A percentile compares a stretch with the other conserved stretches of the same genome.
Conservation (phyloP, 30 jellyfish, hydroid and myxozoan genomes). For the Hydractinia echinata region DNA sequence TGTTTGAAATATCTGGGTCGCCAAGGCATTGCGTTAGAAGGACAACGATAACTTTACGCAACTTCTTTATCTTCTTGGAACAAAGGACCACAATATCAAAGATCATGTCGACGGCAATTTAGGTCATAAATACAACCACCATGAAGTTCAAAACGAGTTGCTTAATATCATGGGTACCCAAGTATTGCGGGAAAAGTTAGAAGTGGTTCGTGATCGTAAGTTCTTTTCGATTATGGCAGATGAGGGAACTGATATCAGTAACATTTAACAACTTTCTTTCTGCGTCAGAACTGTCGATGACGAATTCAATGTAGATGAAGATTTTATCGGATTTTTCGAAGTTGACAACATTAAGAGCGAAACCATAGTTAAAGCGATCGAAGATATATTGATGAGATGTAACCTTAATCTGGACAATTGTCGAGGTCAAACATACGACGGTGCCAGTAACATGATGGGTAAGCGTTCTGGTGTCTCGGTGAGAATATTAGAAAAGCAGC, state of each 20-base stretch:
- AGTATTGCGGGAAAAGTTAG: background rate
- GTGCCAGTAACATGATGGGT: conserved; percentile 51
- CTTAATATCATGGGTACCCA: background rate
- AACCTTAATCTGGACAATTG: conserved; percentile 9
- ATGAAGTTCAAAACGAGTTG: background rate
- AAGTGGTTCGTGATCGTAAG: background rate
- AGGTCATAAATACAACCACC: background rate
- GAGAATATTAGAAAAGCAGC: conserved; percentile 15
- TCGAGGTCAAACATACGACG: conserved; percentile 38
- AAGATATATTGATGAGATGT: conserved; percentile 36
- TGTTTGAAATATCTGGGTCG: background rate
- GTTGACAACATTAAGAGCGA: conserved; percentile 16
- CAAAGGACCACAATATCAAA: background rate
- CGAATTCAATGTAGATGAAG: conserved; percentile 9
- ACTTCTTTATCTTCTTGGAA: background rate
- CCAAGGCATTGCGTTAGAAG: background rate
- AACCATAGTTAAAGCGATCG: conserved; percentile 20
- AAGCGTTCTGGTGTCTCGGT: conserved; percentile 33
- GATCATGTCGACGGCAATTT: background rate
- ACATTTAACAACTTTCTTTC: conserved; percentile 1
- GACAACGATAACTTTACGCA: background rate
- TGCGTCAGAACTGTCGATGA: conserved; percentile 19
- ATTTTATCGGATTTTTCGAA: conserved; percentile 28
- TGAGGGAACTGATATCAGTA: conserved; percentile 21
- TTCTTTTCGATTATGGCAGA: background rate